Percentiles rank a stretch among this genome's conserved stretches.
Evolutionary conservation across 2,888 invertebrate species (phyloP).

Genomic region (Urechis unicinctus): DNA sequence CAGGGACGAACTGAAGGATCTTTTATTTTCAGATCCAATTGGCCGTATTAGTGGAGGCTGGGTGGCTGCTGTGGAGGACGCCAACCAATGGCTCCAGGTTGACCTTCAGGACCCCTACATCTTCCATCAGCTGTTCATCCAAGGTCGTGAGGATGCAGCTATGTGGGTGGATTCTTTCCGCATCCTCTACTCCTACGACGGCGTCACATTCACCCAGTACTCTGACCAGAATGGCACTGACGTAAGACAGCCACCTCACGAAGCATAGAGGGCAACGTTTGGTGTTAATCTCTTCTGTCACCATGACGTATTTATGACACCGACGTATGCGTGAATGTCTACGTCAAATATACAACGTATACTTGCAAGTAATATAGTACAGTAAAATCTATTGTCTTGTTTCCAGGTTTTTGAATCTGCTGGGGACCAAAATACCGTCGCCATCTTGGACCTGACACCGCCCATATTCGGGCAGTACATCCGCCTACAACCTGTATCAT

Average conservation of each 20-base stretch:
- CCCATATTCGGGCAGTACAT: slow-evolving; percentile 2
- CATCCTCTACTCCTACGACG: slow-evolving; percentile 3
- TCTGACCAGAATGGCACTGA: slow-evolving; percentile 1
- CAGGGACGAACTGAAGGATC: no score
- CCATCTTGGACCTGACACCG: slow-evolving; percentile 1
- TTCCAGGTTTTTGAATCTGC: background rate
- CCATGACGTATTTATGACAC: no score
- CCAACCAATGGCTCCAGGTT: slow-evolving; percentile 29
- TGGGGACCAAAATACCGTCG: background rate
- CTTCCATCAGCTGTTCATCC: slow-evolving; percentile 4
- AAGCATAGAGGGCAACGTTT: no score
- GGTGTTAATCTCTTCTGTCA: no score
- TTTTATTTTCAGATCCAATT: background rate
- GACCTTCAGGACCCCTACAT: slow-evolving; percentile 22
- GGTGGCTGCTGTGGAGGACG: slow-evolving; percentile 30
- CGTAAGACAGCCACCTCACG: background rate
- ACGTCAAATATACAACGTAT: no score
- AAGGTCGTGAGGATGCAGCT: slow-evolving; percentile 6
- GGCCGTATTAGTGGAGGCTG: slow-evolving; percentile 31
- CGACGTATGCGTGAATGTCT: no score
- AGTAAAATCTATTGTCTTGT: background rate
- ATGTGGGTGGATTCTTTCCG: slow-evolving; percentile 7
- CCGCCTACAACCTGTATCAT: slow-evolving; percentile 4
- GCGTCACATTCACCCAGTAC: slow-evolving; percentile 2
- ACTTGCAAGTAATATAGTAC: no score